Base-by-base conservation (phyloP, 2,113 vertebrate genomes). In the Pungitius pungitius region DNA sequence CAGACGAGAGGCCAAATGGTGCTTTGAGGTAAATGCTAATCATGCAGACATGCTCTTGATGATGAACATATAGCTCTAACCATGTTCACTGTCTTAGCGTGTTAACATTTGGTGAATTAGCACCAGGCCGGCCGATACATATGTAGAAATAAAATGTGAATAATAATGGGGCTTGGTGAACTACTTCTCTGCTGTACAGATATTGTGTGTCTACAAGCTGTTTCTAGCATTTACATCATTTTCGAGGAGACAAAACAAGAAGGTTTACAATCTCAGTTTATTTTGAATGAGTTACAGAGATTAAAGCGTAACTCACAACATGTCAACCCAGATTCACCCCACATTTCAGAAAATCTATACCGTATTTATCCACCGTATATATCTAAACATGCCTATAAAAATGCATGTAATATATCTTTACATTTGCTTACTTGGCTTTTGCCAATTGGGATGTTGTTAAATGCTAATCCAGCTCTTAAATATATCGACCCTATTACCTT, bases 201-300 rank as follows among this genome's bases (percentile, higher is more conserved):
- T 39, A 27, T 3, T 30, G 33, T 40, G 13, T 14, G 0, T 42
- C 24, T 59, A 52, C 5, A 26, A 39, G 17, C 27, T 20, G 45
- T 78, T 52, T 73, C 8, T 4, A 4, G 8, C 58, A 49, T 33
- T 45, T 43, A 12, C 58, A 40, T 73, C 0, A 51, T 57, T 43
- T 52, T 52, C 13, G 68, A 47, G 15, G 10, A 47, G 71, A 13
- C 14, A 79, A 59, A 51, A 47, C 26, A 24, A 56, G 51, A 4
- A 35, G 24, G 27, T 37, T 76, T 65, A 67, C 60, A 81, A 30
- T 77, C 33, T 73, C 55, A 58, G 43, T 71, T 74, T 59, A 55
- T 71, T 56, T 78, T 86, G 65, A 85, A 73, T 86, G 66, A 67
- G 62, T 78, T 55, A 70, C 73, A 78, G 55, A 27, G 11, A 86